Base-by-base conservation (phyloP, 2,797 vertebrate genomes). In the Poeciliopsis paucimaculata region DNA sequence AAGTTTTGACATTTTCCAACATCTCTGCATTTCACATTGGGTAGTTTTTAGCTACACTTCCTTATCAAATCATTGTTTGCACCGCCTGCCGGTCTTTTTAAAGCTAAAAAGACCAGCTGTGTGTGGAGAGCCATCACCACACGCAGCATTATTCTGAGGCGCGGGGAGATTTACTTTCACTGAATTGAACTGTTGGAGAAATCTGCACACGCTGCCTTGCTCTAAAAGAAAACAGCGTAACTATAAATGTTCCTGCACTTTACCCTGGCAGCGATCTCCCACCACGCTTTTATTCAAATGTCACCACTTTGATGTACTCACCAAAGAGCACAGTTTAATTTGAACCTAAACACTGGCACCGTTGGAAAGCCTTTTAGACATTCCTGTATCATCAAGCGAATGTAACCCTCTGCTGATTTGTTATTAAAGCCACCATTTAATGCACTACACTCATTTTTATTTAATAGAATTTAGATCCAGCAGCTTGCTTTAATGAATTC, bases 231-330 rank as follows among this genome's bases (percentile, higher is more conserved):
- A 90, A 78, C 82, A 75, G 87, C 91, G 80, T 77, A 77, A 84
- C 86, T 77, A 81, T 84, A 84, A 91, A 90, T 83, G 89, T 68
- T 79, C 55, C 81, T 6, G 4, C 80, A 84, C 85, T 72, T 82
- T 72, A 75, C 51, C 83, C 90, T 89, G 31, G 26, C 88, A 87
- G 84, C 78, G 89, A 90, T 86, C 88, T 82, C 88, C 82, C 82
- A 47, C 88, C 83, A 84, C 13, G 85, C 87, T 89, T 87, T 94
- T 93, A 92, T 92, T 90, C 89, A 90, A 93, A 92, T 90, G 88
- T 91, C 88, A 87, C 84, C 80, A 80, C 90, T 86, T 90, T 91
- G 90, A 93, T 91, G 88, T 88, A 90, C 88, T 91, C 80, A 57
- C 85, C 83, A 86, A 91, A 88, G 86, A 90, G 78, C 85, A 85